Percentiles rank a stretch among this genome's conserved stretches.
These are phyloP conservation scores for Malurus cyaneus DNA, from an alignment of 2,113 vertebrate species.

Conservation along the genomic window DNA sequence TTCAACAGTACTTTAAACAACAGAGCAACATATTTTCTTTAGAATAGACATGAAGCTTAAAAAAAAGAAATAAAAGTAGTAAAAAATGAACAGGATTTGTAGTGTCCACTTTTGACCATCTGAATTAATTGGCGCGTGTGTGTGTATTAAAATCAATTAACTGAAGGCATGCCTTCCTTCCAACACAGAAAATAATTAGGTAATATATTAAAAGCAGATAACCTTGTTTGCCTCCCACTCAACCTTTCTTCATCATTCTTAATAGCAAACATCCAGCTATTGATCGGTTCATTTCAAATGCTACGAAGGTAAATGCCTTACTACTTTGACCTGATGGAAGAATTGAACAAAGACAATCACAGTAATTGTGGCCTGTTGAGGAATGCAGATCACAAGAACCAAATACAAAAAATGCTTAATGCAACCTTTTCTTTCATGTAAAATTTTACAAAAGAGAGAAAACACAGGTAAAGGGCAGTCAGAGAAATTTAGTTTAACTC, in stretches of 20 bases:
- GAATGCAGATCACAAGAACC: neutral
- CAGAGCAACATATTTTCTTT: neutral
- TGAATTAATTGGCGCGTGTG: neutral
- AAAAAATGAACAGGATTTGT: neutral
- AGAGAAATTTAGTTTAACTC: slow-evolving; percentile 6
- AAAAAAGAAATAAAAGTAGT: neutral
- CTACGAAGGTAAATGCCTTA: slow-evolving; percentile 65
- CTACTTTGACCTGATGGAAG: slow-evolving; percentile 70
- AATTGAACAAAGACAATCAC: slow-evolving; percentile 69
- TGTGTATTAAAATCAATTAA: neutral
- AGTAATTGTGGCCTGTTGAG: neutral
- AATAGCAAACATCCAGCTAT: slow-evolving; percentile 58
- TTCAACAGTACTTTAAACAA: neutral
- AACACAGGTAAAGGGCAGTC: neutral
- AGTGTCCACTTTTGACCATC: neutral
- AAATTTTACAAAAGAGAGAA: neutral
- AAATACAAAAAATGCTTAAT: neutral
- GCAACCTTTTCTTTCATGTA: neutral
- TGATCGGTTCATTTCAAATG: slow-evolving; percentile 54
- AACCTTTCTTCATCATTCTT: slow-evolving; percentile 56
- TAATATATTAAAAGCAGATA: slow-evolving; percentile 66
- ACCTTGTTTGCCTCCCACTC: slow-evolving; percentile 61
- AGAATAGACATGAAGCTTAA: neutral
- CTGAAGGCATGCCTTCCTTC: neutral
- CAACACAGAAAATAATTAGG: slow-evolving; percentile 3